These are phyloP conservation scores for Tipula unca DNA, from an alignment of 2,888 invertebrate genomes.

Conservation along the genomic window DNA sequence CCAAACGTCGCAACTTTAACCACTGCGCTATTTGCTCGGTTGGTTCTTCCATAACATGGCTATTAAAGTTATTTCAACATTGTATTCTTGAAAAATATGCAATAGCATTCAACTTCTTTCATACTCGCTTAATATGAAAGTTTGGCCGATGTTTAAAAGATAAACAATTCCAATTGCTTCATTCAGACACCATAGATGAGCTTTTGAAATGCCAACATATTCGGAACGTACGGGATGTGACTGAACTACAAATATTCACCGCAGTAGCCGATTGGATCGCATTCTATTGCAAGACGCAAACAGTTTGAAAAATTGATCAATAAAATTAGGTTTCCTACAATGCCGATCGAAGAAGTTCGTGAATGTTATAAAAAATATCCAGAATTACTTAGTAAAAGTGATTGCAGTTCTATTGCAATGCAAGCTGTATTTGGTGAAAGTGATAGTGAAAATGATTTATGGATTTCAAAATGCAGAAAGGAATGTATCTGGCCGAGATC, in stretches of 20 bases:
- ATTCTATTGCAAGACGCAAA: neutral
- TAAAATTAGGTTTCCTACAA: neutral
- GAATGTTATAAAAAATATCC: neutral
- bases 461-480: neutral
- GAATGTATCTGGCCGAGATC: neutral
- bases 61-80: neutral
- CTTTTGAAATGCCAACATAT: neutral
- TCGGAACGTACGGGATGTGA: neutral
- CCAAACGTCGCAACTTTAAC: no score
- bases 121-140: no score
- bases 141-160: neutral
- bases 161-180: neutral
- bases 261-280: neutral
- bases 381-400: neutral
- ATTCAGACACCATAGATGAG: neutral
- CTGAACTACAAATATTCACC: neutral
- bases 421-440: neutral
- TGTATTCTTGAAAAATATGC: neutral
- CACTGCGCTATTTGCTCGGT: no score
- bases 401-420: neutral
- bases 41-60: neutral
- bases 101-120: neutral
- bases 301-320: neutral
- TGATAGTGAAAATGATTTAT: neutral
- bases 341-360: neutral